These are phyloP conservation scores for Graptemys geographica DNA, from an alignment of 2,797 vertebrate species.

Conservation along the genomic window DNA sequence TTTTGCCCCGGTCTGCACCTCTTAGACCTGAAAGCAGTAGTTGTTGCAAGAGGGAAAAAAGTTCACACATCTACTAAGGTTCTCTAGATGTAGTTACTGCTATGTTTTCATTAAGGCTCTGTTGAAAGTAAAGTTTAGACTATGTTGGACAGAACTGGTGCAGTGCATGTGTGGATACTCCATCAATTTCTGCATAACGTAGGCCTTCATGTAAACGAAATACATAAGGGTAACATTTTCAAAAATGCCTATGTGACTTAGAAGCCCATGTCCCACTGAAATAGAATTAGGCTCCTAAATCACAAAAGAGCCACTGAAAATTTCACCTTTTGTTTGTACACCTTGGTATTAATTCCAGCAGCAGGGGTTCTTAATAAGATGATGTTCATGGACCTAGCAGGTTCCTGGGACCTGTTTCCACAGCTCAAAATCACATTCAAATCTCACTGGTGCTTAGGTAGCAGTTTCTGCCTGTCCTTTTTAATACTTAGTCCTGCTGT, in stretches of 20 bases:
- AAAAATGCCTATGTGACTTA: not conserved
- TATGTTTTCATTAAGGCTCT: conserved; percentile 49
- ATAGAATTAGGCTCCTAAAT: conserved; percentile 7
- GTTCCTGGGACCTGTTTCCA: not conserved
- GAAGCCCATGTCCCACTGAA: conserved; percentile 13
- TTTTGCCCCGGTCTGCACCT: not conserved
- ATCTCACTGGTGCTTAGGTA: too few relatives aligned
- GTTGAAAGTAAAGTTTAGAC: conserved; percentile 36
- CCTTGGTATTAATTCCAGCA: not conserved
- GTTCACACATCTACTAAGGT: conserved; percentile 54
- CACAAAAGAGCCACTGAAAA: not conserved
- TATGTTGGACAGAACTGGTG: not conserved
- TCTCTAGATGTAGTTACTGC: conserved; percentile 49
- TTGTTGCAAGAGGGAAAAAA: conserved; percentile 25
- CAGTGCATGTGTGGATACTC: not conserved
- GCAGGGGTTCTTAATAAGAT: not conserved
- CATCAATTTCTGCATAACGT: not conserved
- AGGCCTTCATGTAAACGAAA: conserved; percentile 3
- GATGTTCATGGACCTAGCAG: not conserved
- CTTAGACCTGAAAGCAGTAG: conserved; percentile 36
- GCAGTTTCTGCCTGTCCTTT: too few relatives aligned
- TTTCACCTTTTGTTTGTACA: conserved; percentile 44
- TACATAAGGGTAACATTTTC: not conserved
- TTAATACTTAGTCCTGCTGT: too few relatives aligned
- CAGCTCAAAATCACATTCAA: too few relatives aligned